Evolutionary conservation across 2,797 vertebrate genomes (phyloP).

Genomic region (Melanotaenia maccullochi): DNA sequence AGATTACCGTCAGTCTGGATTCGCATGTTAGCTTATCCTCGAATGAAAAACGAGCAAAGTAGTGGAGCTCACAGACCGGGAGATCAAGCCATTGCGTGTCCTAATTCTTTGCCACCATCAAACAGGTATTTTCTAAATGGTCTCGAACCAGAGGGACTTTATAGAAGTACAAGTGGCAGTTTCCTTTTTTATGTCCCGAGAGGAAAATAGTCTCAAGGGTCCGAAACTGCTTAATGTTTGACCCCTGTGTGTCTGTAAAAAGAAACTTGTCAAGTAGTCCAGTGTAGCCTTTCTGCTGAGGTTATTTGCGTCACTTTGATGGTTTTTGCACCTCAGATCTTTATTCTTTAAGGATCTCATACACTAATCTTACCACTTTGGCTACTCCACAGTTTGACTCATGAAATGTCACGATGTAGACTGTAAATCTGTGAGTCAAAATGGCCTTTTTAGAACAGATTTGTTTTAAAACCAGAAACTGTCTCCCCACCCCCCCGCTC

Average conservation of each 20-base stretch:
- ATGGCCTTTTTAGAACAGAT: background rate
- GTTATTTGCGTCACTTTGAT: background rate
- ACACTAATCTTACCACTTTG: background rate
- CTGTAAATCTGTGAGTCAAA: slow-evolving; percentile 1
- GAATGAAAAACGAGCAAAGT: background rate
- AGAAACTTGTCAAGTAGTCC: background rate
- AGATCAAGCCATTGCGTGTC: background rate
- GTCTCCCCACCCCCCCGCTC: background rate
- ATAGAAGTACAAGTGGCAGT: background rate
- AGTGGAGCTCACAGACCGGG: background rate
- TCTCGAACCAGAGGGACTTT: background rate
- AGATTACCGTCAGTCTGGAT: background rate
- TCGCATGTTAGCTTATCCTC: background rate
- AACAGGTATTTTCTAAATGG: background rate
- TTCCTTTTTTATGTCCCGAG: background rate
- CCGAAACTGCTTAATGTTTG: too few species aligned
- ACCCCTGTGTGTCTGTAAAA: background rate
- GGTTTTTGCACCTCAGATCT: background rate
- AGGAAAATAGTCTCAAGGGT: too few species aligned
- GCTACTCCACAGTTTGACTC: background rate
- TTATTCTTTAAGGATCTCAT: background rate
- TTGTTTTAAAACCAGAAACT: background rate
- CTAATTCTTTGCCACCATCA: background rate
- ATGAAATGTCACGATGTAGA: background rate
- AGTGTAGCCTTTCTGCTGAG: background rate